These are phyloP conservation scores for Chirona hameri DNA, from an alignment of 2,888 invertebrate species.

Conservation along the genomic window DNA sequence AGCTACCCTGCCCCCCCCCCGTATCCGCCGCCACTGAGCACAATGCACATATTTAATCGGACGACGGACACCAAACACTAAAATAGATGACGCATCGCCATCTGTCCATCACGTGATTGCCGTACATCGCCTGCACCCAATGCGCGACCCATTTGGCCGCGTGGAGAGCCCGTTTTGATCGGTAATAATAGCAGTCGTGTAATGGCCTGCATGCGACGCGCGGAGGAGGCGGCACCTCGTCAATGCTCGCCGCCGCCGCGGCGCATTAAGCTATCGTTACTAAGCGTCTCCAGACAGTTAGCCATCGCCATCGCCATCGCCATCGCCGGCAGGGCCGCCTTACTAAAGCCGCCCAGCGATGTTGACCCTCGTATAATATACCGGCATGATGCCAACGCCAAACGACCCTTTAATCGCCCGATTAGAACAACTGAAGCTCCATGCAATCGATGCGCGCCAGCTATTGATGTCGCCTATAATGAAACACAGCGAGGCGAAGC, in stretches of 20 bases:
- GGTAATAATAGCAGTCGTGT: too few species aligned
- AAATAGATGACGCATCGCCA: too few species aligned
- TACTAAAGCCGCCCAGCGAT: not conserved
- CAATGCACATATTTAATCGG: too few species aligned
- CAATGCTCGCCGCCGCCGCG: not conserved
- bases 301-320: not conserved
- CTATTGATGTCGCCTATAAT: not conserved
- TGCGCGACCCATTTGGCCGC: too few species aligned
- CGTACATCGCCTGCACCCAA: too few species aligned
- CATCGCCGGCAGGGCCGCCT: not conserved
- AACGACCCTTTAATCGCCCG: conserved; percentile 6
- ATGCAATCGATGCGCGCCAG: not conserved
- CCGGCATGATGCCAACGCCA: not conserved
- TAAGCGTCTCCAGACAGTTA: not conserved
- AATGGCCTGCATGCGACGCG: too few species aligned
- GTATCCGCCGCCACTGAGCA: too few species aligned
- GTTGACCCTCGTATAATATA: not conserved
- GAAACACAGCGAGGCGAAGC: not conserved
- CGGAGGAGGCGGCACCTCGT: too few species aligned
- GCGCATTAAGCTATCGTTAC: not conserved
- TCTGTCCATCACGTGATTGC: too few species aligned
- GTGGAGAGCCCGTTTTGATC: too few species aligned
- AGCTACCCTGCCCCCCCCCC: too few species aligned
- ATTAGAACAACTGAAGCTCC: conserved; percentile 24
- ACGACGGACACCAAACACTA: too few species aligned